Base-by-base conservation (phyloP, 2,113 vertebrate species). In the Chascanopsetta lugubris region DNA sequence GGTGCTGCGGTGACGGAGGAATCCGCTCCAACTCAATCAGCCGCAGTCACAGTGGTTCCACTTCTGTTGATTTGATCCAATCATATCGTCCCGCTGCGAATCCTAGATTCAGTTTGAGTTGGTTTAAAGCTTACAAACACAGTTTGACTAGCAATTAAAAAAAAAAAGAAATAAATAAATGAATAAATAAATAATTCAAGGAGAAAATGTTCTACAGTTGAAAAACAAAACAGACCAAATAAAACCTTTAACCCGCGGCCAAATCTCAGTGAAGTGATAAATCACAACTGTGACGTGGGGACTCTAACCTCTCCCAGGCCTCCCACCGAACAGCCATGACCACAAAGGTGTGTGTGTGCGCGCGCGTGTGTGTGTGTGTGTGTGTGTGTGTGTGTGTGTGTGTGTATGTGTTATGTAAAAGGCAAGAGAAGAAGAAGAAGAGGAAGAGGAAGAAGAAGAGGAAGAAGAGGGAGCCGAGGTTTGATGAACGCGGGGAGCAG, bases 261-360 rank as follows among this genome's bases (percentile, higher is more conserved):
- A 42, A 42, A 8, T 6, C 6, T 42, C 48, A 75, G 25, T 9
- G 25, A 27, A 24, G 15, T 5, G 1, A 40, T 70, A 38, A 70
- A 75, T 81, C 68, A 27, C 25, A 10, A 49, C 20, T 46, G 12
- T 60, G 59, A 32, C 38, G n/a, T n/a, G 6, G 30, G 3, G 34
- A 60, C 47, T 34, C 25, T 67, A 9, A 80, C 77, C 81, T 80
- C 75, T 81, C 79, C 58, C 74, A 79, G 58, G 57, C 42, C 45
- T 40, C 49, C 5, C 75, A 38, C n/a, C 32, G 56, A 60, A 30
- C 45, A 20, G 24, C 40, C 62, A 8, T 2, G 49, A 45, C 6
- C 64, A 68, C 46, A 30, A 13, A 55, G 47, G 72, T 55, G 63
- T 40, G 32, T 45, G 34, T 38, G 22, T 15, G 24, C 46, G 32